A percentile compares a stretch with the other conserved stretches of the same genome.
These are phyloP conservation scores for Holacanthus passer DNA, from an alignment of 2,113 vertebrate genomes.

Conservation along the genomic window DNA sequence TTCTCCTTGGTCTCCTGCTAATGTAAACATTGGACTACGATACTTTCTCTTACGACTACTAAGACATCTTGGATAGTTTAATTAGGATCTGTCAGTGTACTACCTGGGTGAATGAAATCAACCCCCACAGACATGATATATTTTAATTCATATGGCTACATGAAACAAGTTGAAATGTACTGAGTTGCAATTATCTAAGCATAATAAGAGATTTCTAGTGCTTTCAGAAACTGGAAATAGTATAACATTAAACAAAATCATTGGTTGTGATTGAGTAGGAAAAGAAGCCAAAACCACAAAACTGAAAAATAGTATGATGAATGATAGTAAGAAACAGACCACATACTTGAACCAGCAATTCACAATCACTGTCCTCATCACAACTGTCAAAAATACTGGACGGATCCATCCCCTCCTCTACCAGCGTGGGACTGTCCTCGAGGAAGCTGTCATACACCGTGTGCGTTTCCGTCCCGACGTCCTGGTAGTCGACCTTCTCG, in stretches of 20 bases:
- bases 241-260: neutral
- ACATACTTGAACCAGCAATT: slow-evolving; percentile 64
- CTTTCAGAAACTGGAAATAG: neutral
- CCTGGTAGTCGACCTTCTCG: slow-evolving; percentile 86
- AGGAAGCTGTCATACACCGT: slow-evolving; percentile 84
- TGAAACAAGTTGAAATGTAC: neutral
- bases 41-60: neutral
- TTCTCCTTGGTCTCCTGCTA: slow-evolving; percentile 66
- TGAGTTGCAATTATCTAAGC: neutral
- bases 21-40: slow-evolving; percentile 10
- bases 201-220: neutral
- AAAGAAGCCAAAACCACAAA: neutral
- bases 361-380: slow-evolving; percentile 91
- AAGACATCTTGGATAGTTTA: neutral
- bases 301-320: neutral
- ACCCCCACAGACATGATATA: neutral
- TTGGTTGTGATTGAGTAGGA: neutral
- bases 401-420: slow-evolving; percentile 92
- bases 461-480: slow-evolving; percentile 58
- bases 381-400: slow-evolving; percentile 90
- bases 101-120: neutral
- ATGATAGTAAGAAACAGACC: slow-evolving; percentile 1
- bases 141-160: neutral
- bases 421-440: slow-evolving; percentile 95
- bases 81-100: neutral